A percentile compares a stretch with the other conserved stretches of the same genome.
Evolutionary conservation across 2,888 invertebrate species (phyloP).

Genomic region (Harpalus rubripes): DNA sequence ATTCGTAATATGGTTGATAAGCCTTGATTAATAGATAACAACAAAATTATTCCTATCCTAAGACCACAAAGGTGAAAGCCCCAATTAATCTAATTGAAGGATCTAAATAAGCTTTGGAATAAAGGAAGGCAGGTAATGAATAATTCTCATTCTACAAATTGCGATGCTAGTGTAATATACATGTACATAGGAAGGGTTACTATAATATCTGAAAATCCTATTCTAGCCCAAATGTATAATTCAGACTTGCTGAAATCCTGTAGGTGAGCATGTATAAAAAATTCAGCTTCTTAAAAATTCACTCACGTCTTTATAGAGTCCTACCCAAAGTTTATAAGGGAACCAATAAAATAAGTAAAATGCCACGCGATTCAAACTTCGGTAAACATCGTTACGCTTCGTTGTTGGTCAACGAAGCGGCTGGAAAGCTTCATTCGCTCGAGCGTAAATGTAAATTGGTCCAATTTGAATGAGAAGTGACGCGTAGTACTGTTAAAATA

Average conservation of each 20-base stretch:
- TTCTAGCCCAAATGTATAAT: background rate
- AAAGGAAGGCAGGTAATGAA: too few species aligned
- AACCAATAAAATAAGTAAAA: slow-evolving; percentile 8
- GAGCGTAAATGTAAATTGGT: slow-evolving; percentile 34
- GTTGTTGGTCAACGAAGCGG: slow-evolving; percentile 44
- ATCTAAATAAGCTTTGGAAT: too few species aligned
- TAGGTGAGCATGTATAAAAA: background rate
- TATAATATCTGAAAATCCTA: background rate
- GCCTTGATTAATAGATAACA: too few species aligned
- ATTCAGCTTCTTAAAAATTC: slow-evolving; percentile 14
- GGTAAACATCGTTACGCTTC: slow-evolving; percentile 30
- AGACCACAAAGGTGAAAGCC: too few species aligned
- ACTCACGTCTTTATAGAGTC: slow-evolving; percentile 19
- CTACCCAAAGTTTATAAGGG: slow-evolving; percentile 3
- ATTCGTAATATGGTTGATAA: too few species aligned
- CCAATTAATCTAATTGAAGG: too few species aligned
- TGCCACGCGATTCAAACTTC: background rate
- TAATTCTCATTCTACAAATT: too few species aligned
- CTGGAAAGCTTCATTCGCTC: slow-evolving; percentile 27
- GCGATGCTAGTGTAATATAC: too few species aligned
- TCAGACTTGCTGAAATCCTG: background rate
- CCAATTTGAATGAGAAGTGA: slow-evolving; percentile 56
- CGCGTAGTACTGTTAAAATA: background rate
- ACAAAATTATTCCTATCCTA: too few species aligned
- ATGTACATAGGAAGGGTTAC: too few species aligned